These are phyloP conservation scores for Cephalopholis sonnerati DNA, from an alignment of 2,113 vertebrate genomes.

Conservation along the genomic window DNA sequence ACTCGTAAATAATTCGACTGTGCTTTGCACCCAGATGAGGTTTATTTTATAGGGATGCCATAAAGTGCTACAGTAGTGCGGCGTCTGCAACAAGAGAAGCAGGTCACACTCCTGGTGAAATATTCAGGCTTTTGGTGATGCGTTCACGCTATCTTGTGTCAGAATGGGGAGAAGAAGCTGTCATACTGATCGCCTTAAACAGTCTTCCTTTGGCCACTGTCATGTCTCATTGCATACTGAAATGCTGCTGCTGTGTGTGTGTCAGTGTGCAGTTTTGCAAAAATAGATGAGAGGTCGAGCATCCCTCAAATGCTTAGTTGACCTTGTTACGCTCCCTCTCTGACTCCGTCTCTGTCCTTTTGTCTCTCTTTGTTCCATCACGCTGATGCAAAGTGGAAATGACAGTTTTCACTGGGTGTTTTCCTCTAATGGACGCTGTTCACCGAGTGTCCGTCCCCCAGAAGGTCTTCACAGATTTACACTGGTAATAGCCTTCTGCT, in stretches of 20 bases:
- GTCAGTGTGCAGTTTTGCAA: slow-evolving; percentile 25
- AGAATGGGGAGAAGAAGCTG: slow-evolving; percentile 38
- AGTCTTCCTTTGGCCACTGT: slow-evolving; percentile 63
- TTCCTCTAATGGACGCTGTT: slow-evolving; percentile 58
- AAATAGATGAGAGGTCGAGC: slow-evolving; percentile 58
- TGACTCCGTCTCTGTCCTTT: slow-evolving; percentile 51
- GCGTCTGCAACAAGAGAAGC: slow-evolving; percentile 9
- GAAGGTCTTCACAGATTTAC: slow-evolving; percentile 51
- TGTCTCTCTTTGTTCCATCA: slow-evolving; percentile 54
- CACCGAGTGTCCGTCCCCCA: slow-evolving; percentile 11
- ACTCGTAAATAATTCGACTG: slow-evolving; percentile 2
- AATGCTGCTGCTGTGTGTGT: slow-evolving; percentile 10
- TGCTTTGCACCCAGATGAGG: slow-evolving; percentile 15
- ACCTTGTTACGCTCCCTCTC: slow-evolving; percentile 68
- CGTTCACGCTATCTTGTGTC: slow-evolving; percentile 35
- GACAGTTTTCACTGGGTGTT: slow-evolving; percentile 70
- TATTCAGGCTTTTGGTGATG: slow-evolving; percentile 35
- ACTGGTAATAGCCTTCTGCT: slow-evolving; percentile 42
- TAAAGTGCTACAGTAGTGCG: slow-evolving; percentile 16
- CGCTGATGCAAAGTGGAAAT: slow-evolving; percentile 57
- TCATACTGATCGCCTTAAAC: slow-evolving; percentile 50
- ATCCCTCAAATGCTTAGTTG: slow-evolving; percentile 69
- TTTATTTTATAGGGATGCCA: slow-evolving; percentile 25
- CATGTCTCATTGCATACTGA: slow-evolving; percentile 58
- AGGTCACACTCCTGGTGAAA: slow-evolving; percentile 40